Base-by-base conservation (phyloP, 1,140 invertebrate species). In the Bombus difficillimus region DNA sequence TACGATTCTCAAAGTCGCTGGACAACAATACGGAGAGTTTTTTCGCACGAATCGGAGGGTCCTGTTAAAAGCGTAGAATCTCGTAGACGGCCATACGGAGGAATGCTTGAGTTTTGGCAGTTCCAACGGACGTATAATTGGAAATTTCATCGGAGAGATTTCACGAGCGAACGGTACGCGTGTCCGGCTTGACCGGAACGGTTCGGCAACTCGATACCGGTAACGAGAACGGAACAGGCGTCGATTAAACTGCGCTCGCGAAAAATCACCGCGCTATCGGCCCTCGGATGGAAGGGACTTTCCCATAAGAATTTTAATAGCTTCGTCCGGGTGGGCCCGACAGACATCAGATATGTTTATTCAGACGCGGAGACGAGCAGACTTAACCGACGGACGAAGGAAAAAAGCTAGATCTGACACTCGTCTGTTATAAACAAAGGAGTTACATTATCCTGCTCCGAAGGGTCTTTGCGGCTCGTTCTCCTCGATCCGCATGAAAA, bases 301-400 rank as follows among this genome's bases (percentile, higher is more conserved):
- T 94, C 92, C 90, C 90, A 94, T 93, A 94, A 94, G 93, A 87
- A 91, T 94, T 95, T 94, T 94, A 93, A 94, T 94, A 91, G 91
- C 89, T 83, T 90, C 86, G 86, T 91, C 92, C 94, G 94, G 95
- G 94, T 94, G 94, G 94, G 92, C 94, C 86, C 74, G 86, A 81
- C 92, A 92, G 93, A 93, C 92, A 93, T 90, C 86, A 76, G 92
- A 95, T 94, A 92, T 95, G 95, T 95, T 95, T 95, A 94, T 94
- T 94, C 93, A 95, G 94, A 93, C 91, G 90, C 90, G 81, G 92
- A 92, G 92, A 93, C 87, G 85, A 89, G 89, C 92, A 87, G 90
- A 88, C 91, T 90, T 90, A 91, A 92, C 91, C 91, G 90, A 87
- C 88, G 82, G 80, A 68, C 72, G 77, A 68, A 34, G 89, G 78